Evolutionary conservation across 2,797 vertebrate genomes (phyloP), one percentile per base, ranked within the genome.

Genomic region (Lithobates sylvaticus): DNA sequence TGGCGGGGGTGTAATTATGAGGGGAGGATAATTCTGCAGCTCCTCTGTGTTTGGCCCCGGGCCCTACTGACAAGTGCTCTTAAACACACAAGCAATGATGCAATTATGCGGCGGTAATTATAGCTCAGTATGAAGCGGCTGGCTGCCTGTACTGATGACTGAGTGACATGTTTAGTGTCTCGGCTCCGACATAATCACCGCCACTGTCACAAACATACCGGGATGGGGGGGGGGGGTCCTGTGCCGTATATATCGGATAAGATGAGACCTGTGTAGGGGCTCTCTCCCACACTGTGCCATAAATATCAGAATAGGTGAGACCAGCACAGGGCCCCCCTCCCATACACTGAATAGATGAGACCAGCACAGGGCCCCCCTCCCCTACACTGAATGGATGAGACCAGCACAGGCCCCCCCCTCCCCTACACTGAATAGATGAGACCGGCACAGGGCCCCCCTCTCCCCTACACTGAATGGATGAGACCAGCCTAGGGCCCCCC

Each of bases 21-120:
- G 27, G 84, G 84, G 61, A 3, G 84, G 84, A 65, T 78, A 78
- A 76, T 78, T 69, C 27, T 58, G 75, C 67, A 85, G 72, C 76
- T 78, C 78, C 78, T 0, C 32, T 78, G 76, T 86, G 79, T 86
- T 86, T 86, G 78, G 67, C 73, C 79, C 69, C 65, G n/a, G 85
- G 85, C 70, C 15, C 34, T 82, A 13, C 78, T 81, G 84, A 69
- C 73, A 70, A 81, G 39, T 71, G 78, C 77, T 36, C 36, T 47
- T 81, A 81, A 81, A 85, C 44, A 58, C 58, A 68, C 70, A 23
- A 70, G 83, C 76, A 69, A 72, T 78, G 76, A 78, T 72, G 76
- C 83, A 72, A 85, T 85, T 85, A 85, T 77, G 50, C 69, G 34
- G 68, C 50, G 9, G 50, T 78, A 85, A 85, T 78, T 85, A 72